Base-by-base conservation (phyloP, 2,888 invertebrate genomes). In the Chymomyza procnemis region DNA sequence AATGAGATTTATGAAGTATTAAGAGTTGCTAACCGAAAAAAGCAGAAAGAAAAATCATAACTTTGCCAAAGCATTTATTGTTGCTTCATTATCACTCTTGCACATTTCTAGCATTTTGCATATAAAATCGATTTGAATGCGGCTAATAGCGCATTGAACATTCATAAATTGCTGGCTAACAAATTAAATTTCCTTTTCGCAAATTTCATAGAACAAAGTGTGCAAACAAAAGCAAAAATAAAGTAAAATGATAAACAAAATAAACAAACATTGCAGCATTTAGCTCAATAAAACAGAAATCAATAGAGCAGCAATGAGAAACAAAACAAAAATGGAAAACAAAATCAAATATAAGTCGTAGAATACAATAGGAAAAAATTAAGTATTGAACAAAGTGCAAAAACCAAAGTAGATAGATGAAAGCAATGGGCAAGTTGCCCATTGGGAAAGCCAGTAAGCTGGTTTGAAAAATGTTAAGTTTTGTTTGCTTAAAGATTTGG, bases 401-500 rank as follows among this genome's bases (percentile, higher is more conserved):
- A 41, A 41, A 41, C 34, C 34, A 41, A 3, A 41, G 34, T 3
- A 41, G 34, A 41, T 41, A 12, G 34, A n/a, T n/a, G n/a, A n/a
- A n/a, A n/a, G n/a, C n/a, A n/a, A n/a, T n/a, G n/a, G n/a, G n/a
- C n/a, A n/a, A n/a, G n/a, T n/a, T n/a, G n/a, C n/a, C 34, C 34
- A 72, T 67, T 71, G 64, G 34, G 50, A 4, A 75, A 69, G 60
- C 67, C 67, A 70, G 76, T 63, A 65, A 71, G 63, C 55, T 19
- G 34, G 52, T 46, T 46, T 3, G 3, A 19, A 58, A 9, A 34
- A 12, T 26, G 22, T 21, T 21, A 22, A 55, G 4, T n/a, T 41
- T 41, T 41, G 34, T 41, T 12, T 4, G 12, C 9, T 2, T 5
- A 41, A 41, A 12, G 34, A 12, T 14, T 41, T 41, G 3, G 12